Percentiles rank a stretch among this genome's conserved stretches.
phyloP scores from a whole-genome alignment of 2,888 invertebrate species.

The Noctua fimbriata region DNA sequence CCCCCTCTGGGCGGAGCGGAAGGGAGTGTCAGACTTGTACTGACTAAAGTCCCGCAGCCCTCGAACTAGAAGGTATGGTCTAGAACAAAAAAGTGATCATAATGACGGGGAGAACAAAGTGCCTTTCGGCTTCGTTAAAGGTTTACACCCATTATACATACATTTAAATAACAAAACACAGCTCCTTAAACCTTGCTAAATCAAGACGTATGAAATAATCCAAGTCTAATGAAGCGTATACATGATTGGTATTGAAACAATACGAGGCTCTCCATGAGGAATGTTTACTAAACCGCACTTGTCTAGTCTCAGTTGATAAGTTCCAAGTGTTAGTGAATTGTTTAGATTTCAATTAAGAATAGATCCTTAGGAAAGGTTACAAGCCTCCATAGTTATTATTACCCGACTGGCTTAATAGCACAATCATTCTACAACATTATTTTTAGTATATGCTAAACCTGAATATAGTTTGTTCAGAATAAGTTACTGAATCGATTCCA shows the following conservation, averaged over 20 bases:
- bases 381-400: not conserved
- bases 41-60: too few species aligned
- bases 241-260: slow-evolving; percentile 31
- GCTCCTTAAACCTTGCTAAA: not conserved
- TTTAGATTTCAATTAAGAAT: slow-evolving; percentile 32
- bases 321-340: slow-evolving; percentile 22
- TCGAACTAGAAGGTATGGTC: too few species aligned
- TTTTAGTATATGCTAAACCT: too few species aligned
- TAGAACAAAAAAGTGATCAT: too few species aligned
- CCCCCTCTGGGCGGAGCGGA: too few species aligned
- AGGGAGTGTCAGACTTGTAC: too few species aligned
- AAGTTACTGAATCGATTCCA: too few species aligned
- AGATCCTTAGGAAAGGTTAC: not conserved
- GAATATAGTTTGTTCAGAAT: too few species aligned
- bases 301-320: slow-evolving; percentile 27
- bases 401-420: not conserved
- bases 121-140: too few species aligned
- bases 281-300: slow-evolving; percentile 38
- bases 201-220: slow-evolving; percentile 29
- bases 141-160: too few species aligned
- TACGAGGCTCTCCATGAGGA: slow-evolving; percentile 12
- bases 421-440: not conserved
- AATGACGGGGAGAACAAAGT: too few species aligned
- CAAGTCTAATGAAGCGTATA: slow-evolving; percentile 27
- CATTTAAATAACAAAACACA: not conserved